Evolutionary conservation across 2,797 vertebrate genomes (phyloP), one percentile per base, ranked within the genome.

Genomic region (Margarornis squamiger): DNA sequence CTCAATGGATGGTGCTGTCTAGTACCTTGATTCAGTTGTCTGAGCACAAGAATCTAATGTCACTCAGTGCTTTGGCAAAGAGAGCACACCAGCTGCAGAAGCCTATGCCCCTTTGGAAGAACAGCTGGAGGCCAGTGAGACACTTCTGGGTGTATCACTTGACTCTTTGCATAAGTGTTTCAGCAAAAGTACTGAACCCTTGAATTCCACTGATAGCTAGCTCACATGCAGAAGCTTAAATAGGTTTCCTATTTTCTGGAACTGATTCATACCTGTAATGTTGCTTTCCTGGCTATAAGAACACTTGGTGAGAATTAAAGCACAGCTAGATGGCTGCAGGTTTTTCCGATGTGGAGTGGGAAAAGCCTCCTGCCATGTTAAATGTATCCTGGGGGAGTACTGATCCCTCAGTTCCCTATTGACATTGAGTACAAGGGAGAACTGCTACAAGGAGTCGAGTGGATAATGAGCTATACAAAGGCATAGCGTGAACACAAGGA

Each of bases 361-460:
- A 78, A 92, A 85, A 89, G 21, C 39, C 38, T 91, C 15, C 43
- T 54, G 57, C 17, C 12, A 12, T 22, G 29, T 10, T 5, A 38
- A 12, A 14, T 4, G 9, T 27, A 23, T 70, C 23, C 26, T 54
- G 15, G 3, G 21, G 9, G 14, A 55, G 9, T 51, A 38, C 11
- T 52, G 32, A 41, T 14, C 32, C 10, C 18, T 71, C 7, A 4
- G 7, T 65, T 84, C 41, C 39, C 43, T 38, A 22, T 0, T 52
- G 66, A 32, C 20, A 3, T 2, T 49, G 70, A 39, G 10, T 12
- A 8, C 9, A 45, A 72, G 5, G n/a, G 30, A 68, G 46, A 83
- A 62, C 46, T 46, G 19, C 34, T 58, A 4, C 4, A 21, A 74
- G 63, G 57, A 86, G 19, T 8, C 0, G 0, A 20, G 7, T 27